Base-by-base conservation (phyloP, 2,888 invertebrate species). In the Drosophila atroscutellata region DNA sequence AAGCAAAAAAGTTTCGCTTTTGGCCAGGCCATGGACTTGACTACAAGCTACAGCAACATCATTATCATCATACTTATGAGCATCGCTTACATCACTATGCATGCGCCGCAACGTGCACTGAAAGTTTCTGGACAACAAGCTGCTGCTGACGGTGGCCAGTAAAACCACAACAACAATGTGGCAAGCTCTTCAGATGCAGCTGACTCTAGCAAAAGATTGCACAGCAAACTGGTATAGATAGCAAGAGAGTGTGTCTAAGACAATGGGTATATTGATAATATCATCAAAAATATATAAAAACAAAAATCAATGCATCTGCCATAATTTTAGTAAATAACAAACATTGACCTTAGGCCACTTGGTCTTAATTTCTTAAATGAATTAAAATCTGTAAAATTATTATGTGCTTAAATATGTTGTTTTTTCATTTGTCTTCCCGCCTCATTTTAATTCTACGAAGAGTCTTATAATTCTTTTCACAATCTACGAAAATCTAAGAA, bases 111-210 rank as follows among this genome's bases (percentile, higher is more conserved):
- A 79, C 75, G 79, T 79, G 80, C 77, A 70, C 37, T 66, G 28
- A 77, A 77, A 77, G 60, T 77, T 77, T 70, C 30, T 67, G 63
- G 51, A 67, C 62, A 74, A 61, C 57, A 77, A 69, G 68, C 61
- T 66, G 69, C 68, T 75, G 59, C 68, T 75, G 61, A 28, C 75
- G 77, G 30, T 63, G 60, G 68, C 54, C 58, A 69, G 63, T 51
- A 54, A 63, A 82, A 71, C 80, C 80, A 65, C 82, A 80, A 82
- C 80, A 80, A 79, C 82, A 80, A 71, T 79, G 80, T 82, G 75
- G 80, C 80, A 68, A 80, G 69, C 81, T 72, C 67, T 78, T 81
- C 54, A 78, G 70, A 82, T 79, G 75, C 80, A 71, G 63, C 80
- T 75, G 65, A 71, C 67, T 76, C 71, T 67, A 79, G 39, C 54